Evolutionary conservation across 2,113 vertebrate genomes (phyloP).

Genomic region (Spheniscus mendiculus): DNA sequence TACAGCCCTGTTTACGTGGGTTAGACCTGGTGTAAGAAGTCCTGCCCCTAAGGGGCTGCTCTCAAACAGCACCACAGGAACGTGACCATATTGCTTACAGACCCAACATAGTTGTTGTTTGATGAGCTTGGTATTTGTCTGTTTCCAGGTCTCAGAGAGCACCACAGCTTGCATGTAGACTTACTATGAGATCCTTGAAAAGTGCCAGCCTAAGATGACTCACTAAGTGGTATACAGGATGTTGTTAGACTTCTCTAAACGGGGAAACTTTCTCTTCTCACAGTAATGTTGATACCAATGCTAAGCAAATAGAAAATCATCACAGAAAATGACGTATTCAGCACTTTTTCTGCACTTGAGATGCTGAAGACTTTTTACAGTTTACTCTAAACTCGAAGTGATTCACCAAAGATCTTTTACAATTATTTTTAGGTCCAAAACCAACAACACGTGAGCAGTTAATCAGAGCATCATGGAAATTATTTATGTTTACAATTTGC

Average conservation of each 20-base stretch:
- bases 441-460: neutral
- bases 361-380: neutral
- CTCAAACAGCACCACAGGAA: neutral
- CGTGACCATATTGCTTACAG: fast-evolving
- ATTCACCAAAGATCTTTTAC: neutral
- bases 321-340: neutral
- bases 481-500: neutral
- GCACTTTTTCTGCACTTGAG: neutral
- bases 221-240: neutral
- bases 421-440: neutral
- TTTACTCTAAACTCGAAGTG: neutral
- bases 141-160: neutral
- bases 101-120: fast-evolving
- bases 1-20: fast-evolving
- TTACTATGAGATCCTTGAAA: neutral
- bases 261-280: neutral
- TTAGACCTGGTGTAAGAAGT: neutral
- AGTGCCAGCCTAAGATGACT: neutral
- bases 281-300: too few species aligned
- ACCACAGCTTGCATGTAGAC: neutral
- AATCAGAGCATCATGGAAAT: neutral
- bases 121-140: neutral
- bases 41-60: neutral
- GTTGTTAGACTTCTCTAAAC: neutral
- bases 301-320: neutral